Evolutionary conservation across 2,797 vertebrate species (phyloP), one percentile per base, ranked within the genome.

Genomic region (Pangasius krempfi): DNA sequence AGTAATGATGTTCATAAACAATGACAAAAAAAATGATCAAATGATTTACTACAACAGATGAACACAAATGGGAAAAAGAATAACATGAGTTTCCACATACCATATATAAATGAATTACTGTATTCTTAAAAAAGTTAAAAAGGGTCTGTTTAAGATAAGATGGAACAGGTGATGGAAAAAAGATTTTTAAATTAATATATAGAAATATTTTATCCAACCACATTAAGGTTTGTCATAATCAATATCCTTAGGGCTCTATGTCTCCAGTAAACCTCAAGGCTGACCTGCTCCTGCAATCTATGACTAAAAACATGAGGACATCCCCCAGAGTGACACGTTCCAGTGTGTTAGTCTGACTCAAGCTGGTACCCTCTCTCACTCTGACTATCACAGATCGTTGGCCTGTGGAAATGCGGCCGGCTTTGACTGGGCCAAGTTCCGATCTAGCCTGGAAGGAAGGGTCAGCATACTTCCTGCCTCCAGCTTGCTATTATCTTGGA

Each of bases 361-460:
- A 84, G 93, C 94, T 91, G 93, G 94, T 95, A 94, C 95, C 95
- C 95, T 94, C 95, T 95, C 96, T 96, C 95, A 95, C 96, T 95
- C 91, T 92, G 92, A 92, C 95, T 94, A 96, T 96, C 94, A 95
- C 94, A 96, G 95, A 95, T 95, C 94, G 91, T 92, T 93, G 94
- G 95, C 95, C 96, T 93, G 93, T 93, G 93, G 96, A 96, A 95
- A 95, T 92, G 60, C 87, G 95, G 93, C 94, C 94, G 94, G 94
- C 94, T 96, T 95, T 95, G 95, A 95, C 96, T 96, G 94, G 96
- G 95, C 96, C 94, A 96, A 95, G 95, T 96, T 96, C 95, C 89
- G 94, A 96, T 96, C 94, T 95, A 96, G 96, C 95, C 96, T 94
- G 56, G 93, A 96, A 95, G 95, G 95, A 94, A 95, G 94, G 95